Conservation (phyloP, 2,797 vertebrate genomes). For the Rhinella marina region DNA sequence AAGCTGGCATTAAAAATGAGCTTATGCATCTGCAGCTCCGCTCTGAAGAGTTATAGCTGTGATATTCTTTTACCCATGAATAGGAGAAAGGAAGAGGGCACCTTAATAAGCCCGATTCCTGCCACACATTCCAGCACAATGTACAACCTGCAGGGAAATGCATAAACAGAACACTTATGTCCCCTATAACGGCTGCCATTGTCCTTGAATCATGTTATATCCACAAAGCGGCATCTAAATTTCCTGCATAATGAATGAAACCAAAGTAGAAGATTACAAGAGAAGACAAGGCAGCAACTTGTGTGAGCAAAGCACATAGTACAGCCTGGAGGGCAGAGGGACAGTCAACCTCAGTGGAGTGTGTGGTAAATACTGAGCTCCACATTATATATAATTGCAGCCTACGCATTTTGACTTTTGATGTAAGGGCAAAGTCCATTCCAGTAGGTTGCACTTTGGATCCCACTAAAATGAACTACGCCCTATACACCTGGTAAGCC, state of each 20-base stretch:
- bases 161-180: background rate
- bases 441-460: too few species aligned
- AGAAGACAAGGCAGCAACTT: background rate
- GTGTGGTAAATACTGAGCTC: too few species aligned
- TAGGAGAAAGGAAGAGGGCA: background rate
- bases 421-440: too few species aligned
- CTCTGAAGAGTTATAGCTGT: constrained; percentile 13
- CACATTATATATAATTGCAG: too few species aligned
- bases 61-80: background rate
- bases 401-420: too few species aligned
- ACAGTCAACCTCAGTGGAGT: too few species aligned
- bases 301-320: background rate
- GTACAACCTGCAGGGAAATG: background rate
- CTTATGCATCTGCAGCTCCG: background rate
- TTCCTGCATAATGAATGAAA: background rate
- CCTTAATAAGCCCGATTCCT: background rate
- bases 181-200: background rate
- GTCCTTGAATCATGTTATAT: background rate
- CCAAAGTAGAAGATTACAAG: background rate
- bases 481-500: too few species aligned
- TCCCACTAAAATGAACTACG: too few species aligned
- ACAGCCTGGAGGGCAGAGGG: background rate
- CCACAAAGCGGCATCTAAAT: background rate
- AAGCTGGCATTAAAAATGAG: constrained; percentile 2
- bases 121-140: background rate